These are phyloP conservation scores for Nyctibius grandis DNA, from an alignment of 2,797 vertebrate species.

Conservation along the genomic window DNA sequence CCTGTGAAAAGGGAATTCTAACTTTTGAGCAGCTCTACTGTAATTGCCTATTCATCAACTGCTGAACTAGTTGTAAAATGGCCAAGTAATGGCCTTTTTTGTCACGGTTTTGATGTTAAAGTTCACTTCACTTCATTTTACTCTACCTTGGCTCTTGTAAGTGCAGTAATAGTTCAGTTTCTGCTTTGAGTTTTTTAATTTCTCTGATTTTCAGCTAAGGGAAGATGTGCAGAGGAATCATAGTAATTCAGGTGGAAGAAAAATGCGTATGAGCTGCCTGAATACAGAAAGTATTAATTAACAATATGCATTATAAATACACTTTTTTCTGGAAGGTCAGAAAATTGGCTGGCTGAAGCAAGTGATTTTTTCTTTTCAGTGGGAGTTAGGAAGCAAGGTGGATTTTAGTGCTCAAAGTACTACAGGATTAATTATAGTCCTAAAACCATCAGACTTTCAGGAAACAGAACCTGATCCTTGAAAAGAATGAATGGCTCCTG, in stretches of 20 bases:
- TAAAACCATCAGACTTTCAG: constrained; percentile 4
- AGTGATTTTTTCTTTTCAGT: background rate
- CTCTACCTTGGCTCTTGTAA: background rate
- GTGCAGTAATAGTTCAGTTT: background rate
- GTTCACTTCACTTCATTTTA: background rate
- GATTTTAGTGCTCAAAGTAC: background rate
- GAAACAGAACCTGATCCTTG: background rate
- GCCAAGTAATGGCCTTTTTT: background rate
- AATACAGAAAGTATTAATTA: constrained; percentile 3
- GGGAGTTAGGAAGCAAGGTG: background rate
- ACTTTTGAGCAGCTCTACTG: background rate
- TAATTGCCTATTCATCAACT: background rate
- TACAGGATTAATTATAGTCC: background rate
- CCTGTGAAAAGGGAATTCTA: background rate
- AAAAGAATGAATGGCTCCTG: background rate
- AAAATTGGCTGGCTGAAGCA: constrained; percentile 1
- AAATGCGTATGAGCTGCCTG: background rate
- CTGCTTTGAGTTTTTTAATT: background rate
- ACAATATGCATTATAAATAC: background rate
- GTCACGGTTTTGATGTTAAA: background rate
- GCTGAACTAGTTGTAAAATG: background rate
- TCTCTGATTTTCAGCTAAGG: background rate
- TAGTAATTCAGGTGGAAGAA: background rate
- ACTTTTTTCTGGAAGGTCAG: background rate
- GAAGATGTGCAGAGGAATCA: background rate